phyloP scores from a whole-genome alignment of 2,888 invertebrate species.

The Nemotelus pantherinus region DNA sequence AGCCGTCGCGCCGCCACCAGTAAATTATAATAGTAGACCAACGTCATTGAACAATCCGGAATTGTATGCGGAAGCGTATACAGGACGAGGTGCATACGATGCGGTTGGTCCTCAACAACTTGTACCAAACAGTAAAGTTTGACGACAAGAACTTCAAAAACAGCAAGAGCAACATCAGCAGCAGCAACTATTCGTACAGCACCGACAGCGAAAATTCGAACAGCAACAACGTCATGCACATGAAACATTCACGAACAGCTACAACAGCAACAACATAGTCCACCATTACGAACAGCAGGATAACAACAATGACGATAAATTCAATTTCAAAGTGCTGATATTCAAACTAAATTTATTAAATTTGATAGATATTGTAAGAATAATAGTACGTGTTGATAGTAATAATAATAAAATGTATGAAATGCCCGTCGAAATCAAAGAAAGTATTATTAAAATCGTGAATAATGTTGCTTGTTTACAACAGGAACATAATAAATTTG shows the following conservation, averaged over 20 bases:
- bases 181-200: background rate
- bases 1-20: slow-evolving; percentile 66
- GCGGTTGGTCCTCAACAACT: slow-evolving; percentile 56
- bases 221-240: too few species aligned
- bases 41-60: slow-evolving; percentile 61
- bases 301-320: slow-evolving; percentile 21
- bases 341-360: background rate
- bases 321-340: slow-evolving; percentile 32
- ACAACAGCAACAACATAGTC: slow-evolving; percentile 4
- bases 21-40: slow-evolving; percentile 64
- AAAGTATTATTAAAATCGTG: slow-evolving; percentile 7
- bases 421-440: slow-evolving; percentile 7
- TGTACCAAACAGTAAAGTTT: slow-evolving; percentile 61
- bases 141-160: slow-evolving; percentile 52
- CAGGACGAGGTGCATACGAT: slow-evolving; percentile 63
- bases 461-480: background rate
- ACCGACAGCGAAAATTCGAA: background rate
- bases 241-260: background rate
- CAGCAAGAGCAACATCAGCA: background rate
- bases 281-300: background rate
- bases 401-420: background rate
- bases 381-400: background rate
- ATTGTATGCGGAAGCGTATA: slow-evolving; percentile 63
- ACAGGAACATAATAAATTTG: too few species aligned
- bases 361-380: slow-evolving; percentile 8